phyloP scores from a whole-genome alignment of 2,888 invertebrate genomes.

The Hesperia comma region DNA sequence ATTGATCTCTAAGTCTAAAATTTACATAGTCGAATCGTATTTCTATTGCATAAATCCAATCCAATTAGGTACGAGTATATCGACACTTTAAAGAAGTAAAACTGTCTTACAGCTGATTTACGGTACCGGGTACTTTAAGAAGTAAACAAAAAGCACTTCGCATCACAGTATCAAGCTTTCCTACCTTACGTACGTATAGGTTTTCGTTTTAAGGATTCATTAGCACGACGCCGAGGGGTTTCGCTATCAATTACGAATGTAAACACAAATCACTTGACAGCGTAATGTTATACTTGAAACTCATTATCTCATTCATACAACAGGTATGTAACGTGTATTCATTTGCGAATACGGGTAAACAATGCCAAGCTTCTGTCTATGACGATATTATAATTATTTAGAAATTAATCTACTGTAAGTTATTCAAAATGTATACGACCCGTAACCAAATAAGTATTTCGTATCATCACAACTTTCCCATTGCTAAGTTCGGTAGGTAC shows the following conservation, averaged over 20 bases:
- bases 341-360: not conserved
- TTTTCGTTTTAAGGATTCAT: constrained; percentile 20
- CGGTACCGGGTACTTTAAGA: constrained; percentile 1
- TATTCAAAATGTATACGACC: too few species aligned
- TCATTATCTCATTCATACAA: constrained; percentile 7
- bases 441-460: too few species aligned
- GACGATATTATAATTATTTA: too few species aligned
- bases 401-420: too few species aligned
- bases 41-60: not conserved
- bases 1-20: not conserved
- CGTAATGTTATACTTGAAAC: constrained; percentile 24
- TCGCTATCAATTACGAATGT: constrained; percentile 26
- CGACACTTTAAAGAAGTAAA: not conserved
- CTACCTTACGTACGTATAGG: constrained; percentile 15
- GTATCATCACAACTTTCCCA: too few species aligned
- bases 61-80: not conserved
- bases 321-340: not conserved
- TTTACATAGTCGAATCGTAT: not conserved
- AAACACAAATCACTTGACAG: constrained; percentile 30
- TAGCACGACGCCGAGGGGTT: constrained; percentile 26
- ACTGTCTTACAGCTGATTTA: not conserved
- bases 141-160: constrained; percentile 29
- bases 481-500: too few species aligned
- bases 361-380: too few species aligned
- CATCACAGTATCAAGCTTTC: constrained; percentile 18